Base-by-base conservation (phyloP, 2,113 vertebrate species). In the Scophthalmus maximus region DNA sequence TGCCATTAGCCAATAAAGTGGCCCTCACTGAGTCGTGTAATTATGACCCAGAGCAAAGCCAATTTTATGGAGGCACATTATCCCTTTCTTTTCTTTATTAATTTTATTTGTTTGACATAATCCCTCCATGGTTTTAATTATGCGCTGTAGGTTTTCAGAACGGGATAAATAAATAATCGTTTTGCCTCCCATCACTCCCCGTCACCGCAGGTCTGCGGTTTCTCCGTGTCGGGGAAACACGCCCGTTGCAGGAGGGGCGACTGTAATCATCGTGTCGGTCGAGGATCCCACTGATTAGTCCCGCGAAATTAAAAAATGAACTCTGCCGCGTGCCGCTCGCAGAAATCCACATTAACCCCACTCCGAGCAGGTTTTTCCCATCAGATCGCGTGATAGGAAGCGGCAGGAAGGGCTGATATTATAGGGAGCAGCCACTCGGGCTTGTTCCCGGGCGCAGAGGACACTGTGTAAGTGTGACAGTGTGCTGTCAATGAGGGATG, bases 81-180 rank as follows among this genome's bases (percentile, higher is more conserved):
- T 81, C 82, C 83, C 71, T 83, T 77, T 81, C 58, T 83, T 83
- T 88, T 83, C 58, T 83, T 78, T 78, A 84, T 86, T 89, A 85
- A 89, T 93, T 90, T 67, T 88, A 91, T 92, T 92, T 92, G 91
- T 94, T 92, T 90, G 87, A 79, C 77, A 90, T 89, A 91, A 92
- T 92, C 87, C 83, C 79, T 85, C 77, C 76, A 70, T 86, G 86
- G 79, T 85, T 93, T 93, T 93, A 93, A 93, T 93, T 84, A 88
- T 82, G 82, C 66, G 83, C 89, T 92, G 82, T 84, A 75, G 87
- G 84, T 91, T 88, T 91, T 88, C 81, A 82, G 72, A 65, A 58
- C 67, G 75, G 82, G 73, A 91, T 84, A 86, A 89, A 91, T 87
- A 87, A 83, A 91, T 91, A 73, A 87, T 88, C 32, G 64, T 88